phyloP scores from a whole-genome alignment of 2,797 vertebrate species.

The Sebastes alutus region DNA sequence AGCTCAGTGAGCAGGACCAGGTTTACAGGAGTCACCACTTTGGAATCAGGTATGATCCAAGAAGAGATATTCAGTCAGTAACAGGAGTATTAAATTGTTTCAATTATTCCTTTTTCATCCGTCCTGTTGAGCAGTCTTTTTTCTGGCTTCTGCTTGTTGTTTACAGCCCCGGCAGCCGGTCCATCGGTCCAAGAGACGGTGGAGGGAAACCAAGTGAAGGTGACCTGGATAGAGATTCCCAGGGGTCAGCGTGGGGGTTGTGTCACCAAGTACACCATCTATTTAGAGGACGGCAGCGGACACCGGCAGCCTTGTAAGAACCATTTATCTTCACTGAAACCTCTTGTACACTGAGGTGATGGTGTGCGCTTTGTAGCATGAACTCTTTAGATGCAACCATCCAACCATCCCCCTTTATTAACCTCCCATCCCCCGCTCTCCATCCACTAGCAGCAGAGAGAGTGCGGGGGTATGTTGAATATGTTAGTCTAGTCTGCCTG shows the following conservation, averaged over 20 bases:
- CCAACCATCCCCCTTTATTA: no score
- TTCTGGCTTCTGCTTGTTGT: slow-evolving; percentile 16
- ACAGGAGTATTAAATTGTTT: background rate
- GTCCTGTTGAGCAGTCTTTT: background rate
- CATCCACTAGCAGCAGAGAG: no score
- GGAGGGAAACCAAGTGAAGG: slow-evolving; percentile 46
- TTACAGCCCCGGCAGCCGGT: slow-evolving; percentile 79
- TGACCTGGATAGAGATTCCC: slow-evolving; percentile 83
- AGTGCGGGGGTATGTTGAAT: no score
- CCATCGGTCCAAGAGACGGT: slow-evolving; percentile 60
- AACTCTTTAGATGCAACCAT: background rate
- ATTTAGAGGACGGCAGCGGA: slow-evolving; percentile 52
- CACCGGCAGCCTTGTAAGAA: slow-evolving; percentile 12
- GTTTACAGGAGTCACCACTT: slow-evolving; percentile 51
- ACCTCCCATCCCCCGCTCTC: no score
- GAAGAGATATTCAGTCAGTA: background rate
- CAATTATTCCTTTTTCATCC: background rate
- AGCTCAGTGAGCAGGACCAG: slow-evolving; percentile 56
- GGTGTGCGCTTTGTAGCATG: background rate
- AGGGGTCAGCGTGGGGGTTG: slow-evolving; percentile 83
- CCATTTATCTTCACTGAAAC: background rate
- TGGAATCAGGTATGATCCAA: slow-evolving; percentile 78
- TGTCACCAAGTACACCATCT: slow-evolving; percentile 82
- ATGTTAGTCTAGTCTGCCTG: no score
- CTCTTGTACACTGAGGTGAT: background rate